Evolutionary conservation across 2,888 invertebrate species (phyloP).

Genomic region (Xestobium rufovillosum): DNA sequence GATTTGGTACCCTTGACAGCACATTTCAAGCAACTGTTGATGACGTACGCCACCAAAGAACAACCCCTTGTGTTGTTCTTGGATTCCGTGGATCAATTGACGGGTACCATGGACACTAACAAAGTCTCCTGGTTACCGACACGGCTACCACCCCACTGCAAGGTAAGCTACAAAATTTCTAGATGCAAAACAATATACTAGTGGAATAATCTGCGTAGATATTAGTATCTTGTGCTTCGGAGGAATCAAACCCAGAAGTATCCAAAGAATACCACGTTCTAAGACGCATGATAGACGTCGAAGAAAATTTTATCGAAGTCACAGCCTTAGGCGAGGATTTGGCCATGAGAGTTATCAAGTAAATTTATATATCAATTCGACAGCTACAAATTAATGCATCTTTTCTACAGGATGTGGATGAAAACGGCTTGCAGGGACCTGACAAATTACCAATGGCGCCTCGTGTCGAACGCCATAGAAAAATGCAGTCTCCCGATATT

Average conservation of each 20-base stretch:
- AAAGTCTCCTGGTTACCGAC: conserved; percentile 96
- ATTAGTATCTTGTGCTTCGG: conserved; percentile 84
- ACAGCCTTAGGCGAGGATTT: conserved; percentile 85
- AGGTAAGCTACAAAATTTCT: conserved; percentile 48
- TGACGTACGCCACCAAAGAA: conserved; percentile 70
- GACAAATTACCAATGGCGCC: conserved; percentile 87
- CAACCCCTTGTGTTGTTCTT: conserved; percentile 86
- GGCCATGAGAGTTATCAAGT: conserved; percentile 86
- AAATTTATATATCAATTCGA: conserved; percentile 29
- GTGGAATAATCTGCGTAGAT: conserved; percentile 52
- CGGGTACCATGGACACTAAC: conserved; percentile 88
- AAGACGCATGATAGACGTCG: conserved; percentile 79
- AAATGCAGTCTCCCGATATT: conserved; percentile 94
- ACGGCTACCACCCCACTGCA: conserved; percentile 78
- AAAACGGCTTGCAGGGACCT: conserved; percentile 79
- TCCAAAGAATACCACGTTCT: conserved; percentile 82
- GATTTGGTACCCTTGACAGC: conserved; percentile 93
- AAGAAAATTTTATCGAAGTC: conserved; percentile 85
- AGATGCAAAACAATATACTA: neutral
- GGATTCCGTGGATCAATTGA: conserved; percentile 95
- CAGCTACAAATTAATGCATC: neutral
- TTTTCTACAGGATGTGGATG: conserved; percentile 77
- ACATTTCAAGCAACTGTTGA: conserved; percentile 88
- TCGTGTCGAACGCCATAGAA: conserved; percentile 88
- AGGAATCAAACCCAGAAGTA: conserved; percentile 77